Base-by-base conservation (phyloP, 2,888 invertebrate genomes). In the Dorcus hopei region DNA sequence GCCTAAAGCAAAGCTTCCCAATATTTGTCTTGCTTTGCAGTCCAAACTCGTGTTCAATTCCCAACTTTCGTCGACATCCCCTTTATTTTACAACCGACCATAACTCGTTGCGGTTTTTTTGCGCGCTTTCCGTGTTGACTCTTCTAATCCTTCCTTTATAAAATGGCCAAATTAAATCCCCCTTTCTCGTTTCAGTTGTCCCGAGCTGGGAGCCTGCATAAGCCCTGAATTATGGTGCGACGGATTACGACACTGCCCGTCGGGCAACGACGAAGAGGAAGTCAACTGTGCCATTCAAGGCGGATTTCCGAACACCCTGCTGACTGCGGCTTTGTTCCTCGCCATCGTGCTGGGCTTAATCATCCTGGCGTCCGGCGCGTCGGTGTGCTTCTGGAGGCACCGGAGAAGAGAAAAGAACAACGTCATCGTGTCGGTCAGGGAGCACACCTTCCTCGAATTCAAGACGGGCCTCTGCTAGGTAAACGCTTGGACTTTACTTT, bases 221-320 rank as follows among this genome's bases (percentile, higher is more conserved):
- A 89, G 87, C 62, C 83, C 88, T 1, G 84, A 87, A 1, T 75
- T 92, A 3, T 91, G 91, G 91, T 92, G 91, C 75, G 91, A 92
- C 73, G 90, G 91, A 0, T 83, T 87, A 43, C 80, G 84, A 1
- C 90, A 92, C 71, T 92, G 92, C 72, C 91, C 91, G 9, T 89
- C 90, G 3, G 91, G 91, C 1, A 90, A 85, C 75, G 92, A 91
- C 73, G 91, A 91, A 78, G 88, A 88, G 64, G 89, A 90, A 69
- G 82, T 85, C 1, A 90, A 90, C 71, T 90, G 90, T 74, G 86
- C 88, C 23, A 86, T 87, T 64, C 85, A 85, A 58, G 84, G 87
- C 68, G 85, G 86, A 11, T 82, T 87, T 8, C 88, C 74, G 49
- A 68, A 75, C 56, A 75, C 76, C 57, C 70, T 75, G 6, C 62